Evolutionary conservation across 2,113 vertebrate genomes (phyloP), one percentile per base, ranked within the genome.

Genomic region (Proteles cristata): DNA sequence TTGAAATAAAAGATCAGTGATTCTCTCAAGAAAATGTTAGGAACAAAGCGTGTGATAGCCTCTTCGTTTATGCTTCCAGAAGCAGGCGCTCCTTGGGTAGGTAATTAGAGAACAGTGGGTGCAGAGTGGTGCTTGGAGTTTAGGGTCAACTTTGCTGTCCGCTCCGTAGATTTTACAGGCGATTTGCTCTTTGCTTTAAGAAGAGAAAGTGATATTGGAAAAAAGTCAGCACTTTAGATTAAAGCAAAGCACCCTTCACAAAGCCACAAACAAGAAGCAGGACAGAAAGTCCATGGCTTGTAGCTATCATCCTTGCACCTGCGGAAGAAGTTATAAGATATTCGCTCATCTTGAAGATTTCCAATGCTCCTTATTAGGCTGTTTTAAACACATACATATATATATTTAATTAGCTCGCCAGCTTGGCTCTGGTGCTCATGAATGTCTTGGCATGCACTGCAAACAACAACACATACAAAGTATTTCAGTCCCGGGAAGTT

Each of bases 301-400:
- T 99, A 98, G 99, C 99, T 99, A 99, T 99, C 99, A 99, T 99
- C 99, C 99, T 99, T 98, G 99, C 99, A 99, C 99, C 99, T 99
- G 99, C 98, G 99, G 98, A 99, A 99, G 98, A 99, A 99, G 99
- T 98, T 98, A 98, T 99, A 98, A 99, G 98, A 99, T 98, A 99
- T 99, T 99, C 98, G 98, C 99, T 99, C 99, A 99, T 99, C 99
- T 99, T 98, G 98, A 98, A 99, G 98, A 98, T 99, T 99, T 99
- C 98, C 98, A 99, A 98, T 96, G 98, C 98, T 99, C 98, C 99
- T 99, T 98, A 98, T 99, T 98, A 98, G 98, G 98, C 97, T 98
- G 98, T 98, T 99, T 99, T 99, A 99, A 99, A 99, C 98, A 99
- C 92, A 99, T 95, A 99, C 98, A 99, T 97, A 98, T 98, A 98